Base-by-base conservation (phyloP, 2,797 vertebrate genomes). In the Phrynocephalus guinanensis region DNA sequence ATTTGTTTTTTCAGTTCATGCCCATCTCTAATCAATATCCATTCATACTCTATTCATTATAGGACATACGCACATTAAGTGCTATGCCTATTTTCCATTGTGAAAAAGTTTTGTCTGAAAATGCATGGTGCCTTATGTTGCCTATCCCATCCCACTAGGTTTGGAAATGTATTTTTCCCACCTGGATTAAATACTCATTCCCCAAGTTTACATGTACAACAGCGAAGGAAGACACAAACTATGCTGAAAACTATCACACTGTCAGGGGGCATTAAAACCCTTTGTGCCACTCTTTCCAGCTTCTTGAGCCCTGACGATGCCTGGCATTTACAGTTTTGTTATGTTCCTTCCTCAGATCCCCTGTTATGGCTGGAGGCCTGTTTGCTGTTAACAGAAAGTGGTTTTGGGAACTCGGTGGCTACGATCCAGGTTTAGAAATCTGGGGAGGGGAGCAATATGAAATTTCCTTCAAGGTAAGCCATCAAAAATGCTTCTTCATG, bases 391-490 rank as follows among this genome's bases (percentile, higher is more conserved):
- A 98, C 93, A 97, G 97, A 33, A 97, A 96, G 48, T 98, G 98
- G 98, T 98, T 98, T 94, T 98, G 98, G 97, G 97, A 98, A 88
- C 92, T 98, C 87, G 98, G 98, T 92, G 98, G 98, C 85, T 98
- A 98, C n/a, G 98, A 98, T 89, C 98, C 98, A 85, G 98, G 98
- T 50, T 95, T 98, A 94, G 98, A 98, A 94, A 98, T 98, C 95
- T 98, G 98, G 98, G 98, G 98, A 93, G 98, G 98, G 94, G 98
- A 98, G 92, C 98, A 98, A 89, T 98, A 98, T 88, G 98, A 98
- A 96, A 98, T 98, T 92, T 98, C 98, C 33, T 98, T 98, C 89
- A 98, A 98, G 97, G 98, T 98, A 96, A 97, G 95, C 85, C 56
- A 0, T 79, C 56, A 26, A 89, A 63, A 76, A 85, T 76, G 13